Evolutionary conservation across 2,797 vertebrate genomes (phyloP).

Genomic region (Diglossa cyanea): DNA sequence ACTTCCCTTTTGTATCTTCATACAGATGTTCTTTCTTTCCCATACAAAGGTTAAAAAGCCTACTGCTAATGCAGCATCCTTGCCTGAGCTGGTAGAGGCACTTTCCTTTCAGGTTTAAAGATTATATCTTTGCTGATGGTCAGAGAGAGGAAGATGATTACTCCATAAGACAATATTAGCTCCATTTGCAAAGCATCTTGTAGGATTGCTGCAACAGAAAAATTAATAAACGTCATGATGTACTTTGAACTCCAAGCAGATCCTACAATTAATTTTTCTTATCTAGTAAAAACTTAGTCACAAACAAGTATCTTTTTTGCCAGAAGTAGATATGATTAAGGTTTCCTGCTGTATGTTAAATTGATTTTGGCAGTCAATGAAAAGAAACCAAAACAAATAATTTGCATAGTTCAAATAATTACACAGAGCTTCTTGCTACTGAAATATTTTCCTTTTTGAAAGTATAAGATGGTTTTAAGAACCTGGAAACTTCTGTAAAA

Average conservation of each 20-base stretch:
- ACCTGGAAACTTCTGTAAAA: not conserved
- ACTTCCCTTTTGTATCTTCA: not conserved
- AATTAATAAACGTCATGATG: not conserved
- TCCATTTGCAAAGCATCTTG: not conserved
- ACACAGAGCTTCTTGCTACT: not conserved
- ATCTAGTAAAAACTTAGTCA: not conserved
- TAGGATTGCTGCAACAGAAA: not conserved
- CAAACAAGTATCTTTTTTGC: not conserved
- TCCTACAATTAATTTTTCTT: constrained; percentile 26
- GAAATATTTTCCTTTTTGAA: not conserved
- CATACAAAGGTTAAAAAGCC: not conserved
- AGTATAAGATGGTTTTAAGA: not conserved
- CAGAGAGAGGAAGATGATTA: not conserved
- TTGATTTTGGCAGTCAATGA: not conserved
- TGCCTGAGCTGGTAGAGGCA: not conserved
- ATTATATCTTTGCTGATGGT: not conserved
- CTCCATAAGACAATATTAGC: not conserved
- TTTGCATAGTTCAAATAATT: not conserved
- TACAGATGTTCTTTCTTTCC: not conserved
- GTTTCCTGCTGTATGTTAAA: not conserved
- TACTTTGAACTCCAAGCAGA: not conserved
- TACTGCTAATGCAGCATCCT: not conserved
- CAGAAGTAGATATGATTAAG: constrained; percentile 6
- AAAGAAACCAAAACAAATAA: not conserved
- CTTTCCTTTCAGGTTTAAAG: not conserved